These are phyloP conservation scores for Perodicticus potto DNA, from an alignment of 2,797 vertebrate species.

Conservation along the genomic window DNA sequence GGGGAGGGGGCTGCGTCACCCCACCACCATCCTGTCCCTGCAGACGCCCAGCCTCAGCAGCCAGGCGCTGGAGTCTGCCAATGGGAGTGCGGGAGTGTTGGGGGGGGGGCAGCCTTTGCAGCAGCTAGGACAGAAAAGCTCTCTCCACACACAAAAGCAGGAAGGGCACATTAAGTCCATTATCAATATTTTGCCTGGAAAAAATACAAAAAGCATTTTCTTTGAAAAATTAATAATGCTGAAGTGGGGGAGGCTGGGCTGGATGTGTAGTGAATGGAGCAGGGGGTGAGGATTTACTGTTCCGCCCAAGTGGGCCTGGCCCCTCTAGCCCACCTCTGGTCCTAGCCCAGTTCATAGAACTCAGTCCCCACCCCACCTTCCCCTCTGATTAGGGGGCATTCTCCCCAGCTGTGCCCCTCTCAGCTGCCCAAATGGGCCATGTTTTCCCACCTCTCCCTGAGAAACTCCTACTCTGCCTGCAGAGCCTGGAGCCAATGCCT, in stretches of 20 bases:
- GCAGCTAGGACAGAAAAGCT: neutral
- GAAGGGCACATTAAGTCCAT: slow-evolving; percentile 71
- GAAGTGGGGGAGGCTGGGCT: neutral
- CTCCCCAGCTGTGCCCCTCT: neutral
- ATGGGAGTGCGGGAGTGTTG: neutral
- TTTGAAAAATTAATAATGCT: slow-evolving; percentile 85
- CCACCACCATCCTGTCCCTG: neutral
- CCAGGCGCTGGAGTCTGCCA: neutral
- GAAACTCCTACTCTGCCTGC: slow-evolving; percentile 31
- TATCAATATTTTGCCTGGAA: slow-evolving; percentile 85
- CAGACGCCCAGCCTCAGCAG: neutral
- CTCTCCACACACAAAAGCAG: slow-evolving; percentile 61
- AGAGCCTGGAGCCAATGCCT: neutral
- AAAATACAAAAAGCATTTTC: slow-evolving; percentile 85
- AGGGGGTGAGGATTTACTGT: neutral
- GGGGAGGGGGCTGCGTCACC: neutral
- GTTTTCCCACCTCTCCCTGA: neutral
- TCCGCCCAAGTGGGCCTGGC: neutral
- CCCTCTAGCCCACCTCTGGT: neutral
- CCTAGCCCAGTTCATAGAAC: neutral
- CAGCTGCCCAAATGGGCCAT: neutral
- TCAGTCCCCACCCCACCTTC: too few species aligned
- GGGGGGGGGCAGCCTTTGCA: neutral
- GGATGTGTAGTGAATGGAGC: neutral
- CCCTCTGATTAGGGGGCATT: neutral